These are phyloP conservation scores for Urocolius indicus DNA, from an alignment of 2,113 vertebrate genomes.

Conservation along the genomic window DNA sequence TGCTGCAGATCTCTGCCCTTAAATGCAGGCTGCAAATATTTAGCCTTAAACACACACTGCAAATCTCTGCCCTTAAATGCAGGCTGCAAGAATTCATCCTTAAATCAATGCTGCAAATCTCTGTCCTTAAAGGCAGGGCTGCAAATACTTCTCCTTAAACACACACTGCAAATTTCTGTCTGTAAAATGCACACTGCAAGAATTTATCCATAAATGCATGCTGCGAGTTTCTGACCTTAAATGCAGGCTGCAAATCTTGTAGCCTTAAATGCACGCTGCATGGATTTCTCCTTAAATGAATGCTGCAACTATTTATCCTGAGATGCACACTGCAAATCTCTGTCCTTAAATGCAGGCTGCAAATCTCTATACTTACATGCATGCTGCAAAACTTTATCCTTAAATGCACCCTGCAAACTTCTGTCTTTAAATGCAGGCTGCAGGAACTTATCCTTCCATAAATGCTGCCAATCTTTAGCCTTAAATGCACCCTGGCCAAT, in stretches of 20 bases:
- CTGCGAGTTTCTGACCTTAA: background rate
- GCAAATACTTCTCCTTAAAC: background rate
- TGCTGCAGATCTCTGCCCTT: background rate
- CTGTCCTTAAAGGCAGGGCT: too few relatives aligned
- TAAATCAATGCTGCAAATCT: too few relatives aligned
- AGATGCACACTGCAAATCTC: background rate
- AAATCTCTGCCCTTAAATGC: background rate
- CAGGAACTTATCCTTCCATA: too few relatives aligned
- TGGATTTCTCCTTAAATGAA: background rate
- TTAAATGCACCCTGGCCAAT: background rate
- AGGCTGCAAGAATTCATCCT: fast-evolving
- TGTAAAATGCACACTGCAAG: too few relatives aligned
- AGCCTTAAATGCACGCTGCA: background rate
- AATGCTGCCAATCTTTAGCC: too few relatives aligned
- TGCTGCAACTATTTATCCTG: background rate
- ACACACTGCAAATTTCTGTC: background rate
- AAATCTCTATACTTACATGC: background rate
- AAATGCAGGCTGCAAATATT: background rate
- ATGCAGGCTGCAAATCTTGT: background rate
- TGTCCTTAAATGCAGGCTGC: background rate
- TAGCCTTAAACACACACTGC: background rate
- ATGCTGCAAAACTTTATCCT: background rate
- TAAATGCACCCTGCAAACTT: too few relatives aligned
- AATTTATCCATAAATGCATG: background rate
- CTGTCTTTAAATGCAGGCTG: background rate